Evolutionary conservation across 2,797 vertebrate species (phyloP).

Genomic region (Pangasius larnaudii): DNA sequence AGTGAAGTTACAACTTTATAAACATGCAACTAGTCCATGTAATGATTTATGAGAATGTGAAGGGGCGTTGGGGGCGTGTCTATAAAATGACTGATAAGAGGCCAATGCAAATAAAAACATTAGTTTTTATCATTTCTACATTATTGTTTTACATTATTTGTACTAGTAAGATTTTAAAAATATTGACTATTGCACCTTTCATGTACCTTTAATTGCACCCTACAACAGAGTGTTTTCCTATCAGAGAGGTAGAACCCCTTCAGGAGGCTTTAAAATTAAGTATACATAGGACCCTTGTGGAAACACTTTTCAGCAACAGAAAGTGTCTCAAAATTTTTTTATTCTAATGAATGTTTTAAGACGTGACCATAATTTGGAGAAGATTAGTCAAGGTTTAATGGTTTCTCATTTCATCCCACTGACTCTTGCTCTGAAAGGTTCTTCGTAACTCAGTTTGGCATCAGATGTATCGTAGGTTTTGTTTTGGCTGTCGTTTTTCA

Average conservation of each 20-base stretch:
- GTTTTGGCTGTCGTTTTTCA: not conserved
- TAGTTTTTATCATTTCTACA: not conserved
- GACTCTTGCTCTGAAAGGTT: not conserved
- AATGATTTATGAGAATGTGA: not conserved
- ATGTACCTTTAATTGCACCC: not conserved
- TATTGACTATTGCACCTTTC: not conserved
- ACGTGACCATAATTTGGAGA: not conserved
- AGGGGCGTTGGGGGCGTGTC: not conserved
- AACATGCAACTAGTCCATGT: not conserved
- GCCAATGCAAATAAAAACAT: not conserved
- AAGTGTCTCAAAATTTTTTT: not conserved
- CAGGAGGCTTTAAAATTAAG: not conserved
- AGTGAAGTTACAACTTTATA: not conserved
- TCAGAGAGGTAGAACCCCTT: not conserved
- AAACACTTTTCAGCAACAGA: not conserved
- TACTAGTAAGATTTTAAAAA: too few relatives aligned
- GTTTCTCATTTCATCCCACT: not conserved
- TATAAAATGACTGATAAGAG: not conserved
- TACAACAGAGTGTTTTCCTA: not conserved
- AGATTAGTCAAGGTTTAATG: not conserved
- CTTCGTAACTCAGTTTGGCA: not conserved
- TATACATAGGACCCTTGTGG: not conserved
- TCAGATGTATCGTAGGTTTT: not conserved
- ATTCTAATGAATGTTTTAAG: not conserved
- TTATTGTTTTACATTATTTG: not conserved